Evolutionary conservation across 2,113 vertebrate genomes (phyloP).

Genomic region (Lanius ludovicianus): DNA sequence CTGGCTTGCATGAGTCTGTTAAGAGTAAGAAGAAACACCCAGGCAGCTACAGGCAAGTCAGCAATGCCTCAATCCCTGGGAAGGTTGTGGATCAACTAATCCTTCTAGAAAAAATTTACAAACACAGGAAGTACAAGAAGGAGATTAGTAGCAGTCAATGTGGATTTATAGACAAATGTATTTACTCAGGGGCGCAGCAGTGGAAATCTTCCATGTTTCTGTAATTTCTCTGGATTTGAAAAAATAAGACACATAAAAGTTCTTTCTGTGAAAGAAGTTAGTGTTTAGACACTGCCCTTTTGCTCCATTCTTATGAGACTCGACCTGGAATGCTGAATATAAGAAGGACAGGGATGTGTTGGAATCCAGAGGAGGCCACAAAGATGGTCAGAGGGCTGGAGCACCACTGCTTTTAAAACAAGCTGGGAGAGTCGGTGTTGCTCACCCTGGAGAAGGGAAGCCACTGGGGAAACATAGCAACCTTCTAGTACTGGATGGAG

Average conservation of each 20-base stretch:
- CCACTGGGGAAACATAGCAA: neutral
- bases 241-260: neutral
- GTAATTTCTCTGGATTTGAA: neutral
- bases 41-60: neutral
- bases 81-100: neutral
- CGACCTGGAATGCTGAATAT: neutral
- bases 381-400: neutral
- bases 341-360: neutral
- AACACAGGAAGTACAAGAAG: neutral
- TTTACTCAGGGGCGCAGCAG: neutral
- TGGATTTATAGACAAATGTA: neutral
- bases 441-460: neutral
- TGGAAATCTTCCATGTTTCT: neutral
- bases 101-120: neutral
- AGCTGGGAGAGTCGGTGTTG: rapidly evolving
- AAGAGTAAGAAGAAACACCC: neutral
- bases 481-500: neutral
- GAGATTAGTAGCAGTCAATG: neutral
- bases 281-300: neutral
- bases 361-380: neutral
- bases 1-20: neutral
- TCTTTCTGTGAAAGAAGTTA: neutral
- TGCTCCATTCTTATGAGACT: neutral
- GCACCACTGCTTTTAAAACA: neutral
- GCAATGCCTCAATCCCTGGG: neutral